Evolutionary conservation across 2,113 vertebrate species (phyloP), one percentile per base, ranked within the genome.

Genomic region (Amblyopsis rosae): DNA sequence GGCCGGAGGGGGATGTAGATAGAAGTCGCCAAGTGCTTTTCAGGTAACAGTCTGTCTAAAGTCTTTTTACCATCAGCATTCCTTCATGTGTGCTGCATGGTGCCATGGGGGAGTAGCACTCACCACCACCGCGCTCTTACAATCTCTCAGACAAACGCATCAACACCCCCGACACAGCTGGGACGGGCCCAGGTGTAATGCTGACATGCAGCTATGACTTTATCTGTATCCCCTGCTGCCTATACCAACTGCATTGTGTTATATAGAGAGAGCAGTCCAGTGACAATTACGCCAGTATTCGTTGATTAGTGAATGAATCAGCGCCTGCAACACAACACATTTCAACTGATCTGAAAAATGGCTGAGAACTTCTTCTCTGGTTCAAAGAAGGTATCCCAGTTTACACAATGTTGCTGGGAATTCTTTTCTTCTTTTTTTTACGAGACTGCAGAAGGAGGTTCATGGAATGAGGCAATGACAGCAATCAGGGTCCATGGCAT

Each of bases 21-120:
- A 83, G 81, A 89, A 76, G 69, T 62, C 69, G 72, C 72, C 57
- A 56, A 69, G 32, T 75, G 76, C 72, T 26, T 51, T 82, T 88
- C 87, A 83, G 86, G 77, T 89, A 89, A 85, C 88, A 90, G 76
- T 80, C 75, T 82, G 86, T 87, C 78, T 51, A 66, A 17, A 66
- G 26, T 50, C 13, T 7, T 59, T 69, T 63, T 12, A 69, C 81
- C 76, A 48, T 72, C 72, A 62, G 84, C 81, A 69, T 68, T 84
- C 73, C 26, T 26, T 26, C 78, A 15, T 8, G 8, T 59, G 70
- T 66, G 73, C 76, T 70, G 46, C 46, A 35, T 12, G 17, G 49
- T 54, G 59, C 68, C 49, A 60, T 10, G 2, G 82, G 56, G 54
- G 63, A 65, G 73, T 70, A 35, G 54, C 84, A 79, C 69, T 89